Percentiles rank a stretch among this genome's conserved stretches.
These are phyloP conservation scores for Sapayoa aenigma DNA, from an alignment of 2,113 vertebrate genomes.

Conservation along the genomic window DNA sequence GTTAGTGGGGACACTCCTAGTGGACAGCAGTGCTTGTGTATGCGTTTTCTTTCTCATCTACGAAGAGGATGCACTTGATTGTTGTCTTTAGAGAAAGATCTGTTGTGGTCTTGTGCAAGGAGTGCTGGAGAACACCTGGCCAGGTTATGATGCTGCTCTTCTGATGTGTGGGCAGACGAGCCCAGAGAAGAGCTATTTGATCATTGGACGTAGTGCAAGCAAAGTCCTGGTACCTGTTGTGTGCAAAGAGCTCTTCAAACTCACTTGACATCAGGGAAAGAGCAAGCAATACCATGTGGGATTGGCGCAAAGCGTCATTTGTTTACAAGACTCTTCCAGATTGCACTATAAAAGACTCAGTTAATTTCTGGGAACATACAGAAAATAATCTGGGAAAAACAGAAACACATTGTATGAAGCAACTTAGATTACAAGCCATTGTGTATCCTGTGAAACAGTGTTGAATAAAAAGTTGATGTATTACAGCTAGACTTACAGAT, in stretches of 20 bases:
- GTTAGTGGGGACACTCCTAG: background rate
- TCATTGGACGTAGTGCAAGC: conserved; percentile 81
- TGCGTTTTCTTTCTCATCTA: background rate
- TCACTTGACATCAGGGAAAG: conserved; percentile 69
- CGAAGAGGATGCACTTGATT: too few species aligned
- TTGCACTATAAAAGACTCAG: background rate
- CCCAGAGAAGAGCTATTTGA: conserved; percentile 87
- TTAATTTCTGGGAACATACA: too few species aligned
- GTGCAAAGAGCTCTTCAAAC: conserved; percentile 80
- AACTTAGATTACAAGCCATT: background rate
- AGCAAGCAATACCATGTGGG: conserved; percentile 78
- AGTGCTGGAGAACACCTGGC: conserved; percentile 76
- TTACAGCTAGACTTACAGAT: too few species aligned
- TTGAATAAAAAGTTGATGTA: too few species aligned
- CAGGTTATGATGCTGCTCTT: conserved; percentile 83
- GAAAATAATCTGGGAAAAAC: background rate
- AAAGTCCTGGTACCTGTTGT: conserved; percentile 81
- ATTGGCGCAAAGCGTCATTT: background rate
- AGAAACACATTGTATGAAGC: background rate
- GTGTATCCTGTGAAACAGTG: background rate
- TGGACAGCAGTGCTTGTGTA: background rate
- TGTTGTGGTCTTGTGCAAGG: conserved; percentile 79
- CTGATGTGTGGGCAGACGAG: conserved; percentile 82
- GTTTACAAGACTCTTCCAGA: background rate
- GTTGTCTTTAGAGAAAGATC: conserved; percentile 67